Base-by-base conservation (phyloP, 2,888 invertebrate genomes). In the Thymelicus lineola region DNA sequence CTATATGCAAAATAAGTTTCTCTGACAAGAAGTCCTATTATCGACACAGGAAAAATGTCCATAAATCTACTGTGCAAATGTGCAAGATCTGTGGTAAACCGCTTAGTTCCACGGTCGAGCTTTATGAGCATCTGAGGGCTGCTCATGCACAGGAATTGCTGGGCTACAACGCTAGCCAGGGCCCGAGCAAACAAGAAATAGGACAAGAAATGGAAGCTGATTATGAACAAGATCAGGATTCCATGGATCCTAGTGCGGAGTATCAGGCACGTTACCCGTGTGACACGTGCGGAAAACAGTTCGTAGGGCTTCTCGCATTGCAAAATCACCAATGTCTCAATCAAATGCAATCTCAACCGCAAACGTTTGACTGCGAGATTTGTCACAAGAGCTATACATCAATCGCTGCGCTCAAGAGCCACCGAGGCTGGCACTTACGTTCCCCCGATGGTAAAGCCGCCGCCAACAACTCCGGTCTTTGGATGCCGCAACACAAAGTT, bases 381-480 rank as follows among this genome's bases (percentile, higher is more conserved):
- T 96, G 96, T 75, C 95, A 95, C 72, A 95, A 96, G 77, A 92
- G 94, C 38, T 96, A 96, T 79, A 94, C 94, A 5, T 96, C 96
- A 28, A 95, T 95, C 74, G 94, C 95, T 1, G 96, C 96, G 0
- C 80, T 96, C 64, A 95, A 95, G 74, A 95, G 95, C 75, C 96
- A 96, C 82, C 91, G 95, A 61, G 96, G 96, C 10, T 95, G 96
- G 92, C 96, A 96, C 80, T 91, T 95, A 70, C 94, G 96, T 28
- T 94, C 95, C 0, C 95, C 94, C 4, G 92, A 94, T 74, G 91
- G 93, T 4, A 94, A 94, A 80, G 94, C 94, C 46, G 94, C 94
- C 17, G 94, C 94, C 7, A 94, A 93, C 72, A 94, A 94, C 70
- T 85, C 87, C 36, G 94, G 94, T 0, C 85, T 94, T 4, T 94